Conservation (phyloP, 2,113 vertebrate species). For the Melanotaenia duboulayi region DNA sequence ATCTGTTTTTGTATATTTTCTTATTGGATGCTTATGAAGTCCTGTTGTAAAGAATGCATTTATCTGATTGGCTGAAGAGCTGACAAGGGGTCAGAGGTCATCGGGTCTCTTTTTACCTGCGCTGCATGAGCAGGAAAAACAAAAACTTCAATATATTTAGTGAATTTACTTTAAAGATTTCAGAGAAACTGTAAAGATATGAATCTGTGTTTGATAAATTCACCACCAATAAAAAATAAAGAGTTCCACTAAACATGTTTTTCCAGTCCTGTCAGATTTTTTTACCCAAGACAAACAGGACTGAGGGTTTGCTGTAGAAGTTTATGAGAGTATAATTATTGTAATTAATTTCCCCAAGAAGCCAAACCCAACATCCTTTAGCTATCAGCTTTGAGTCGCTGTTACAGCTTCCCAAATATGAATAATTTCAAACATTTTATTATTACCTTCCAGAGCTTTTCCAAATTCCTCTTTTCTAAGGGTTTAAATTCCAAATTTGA, state of each 20-base stretch:
- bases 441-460: no score
- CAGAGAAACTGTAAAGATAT: conserved; percentile 49
- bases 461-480: no score
- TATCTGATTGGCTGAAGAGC: conserved; percentile 54
- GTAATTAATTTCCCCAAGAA: no score
- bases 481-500: no score
- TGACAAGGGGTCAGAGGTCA: conserved; percentile 41
- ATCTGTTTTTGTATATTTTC: conserved; percentile 68
- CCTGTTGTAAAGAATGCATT: conserved; percentile 51
- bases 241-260: conserved; percentile 28
- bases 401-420: no score
- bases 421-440: no score
- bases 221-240: conserved; percentile 59
- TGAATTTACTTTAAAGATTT: conserved; percentile 40
- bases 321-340: no score
- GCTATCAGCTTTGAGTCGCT: no score
- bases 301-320: no score
- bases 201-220: conserved; percentile 68
- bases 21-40: conserved; percentile 66
- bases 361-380: no score
- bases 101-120: conserved; percentile 23
- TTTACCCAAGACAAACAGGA: background rate
- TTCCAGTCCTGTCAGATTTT: background rate
- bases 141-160: conserved; percentile 32
- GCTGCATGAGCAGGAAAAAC: conserved; percentile 64